These are phyloP conservation scores for Barnardius zonarius DNA, from an alignment of 2,113 vertebrate genomes.

Conservation along the genomic window DNA sequence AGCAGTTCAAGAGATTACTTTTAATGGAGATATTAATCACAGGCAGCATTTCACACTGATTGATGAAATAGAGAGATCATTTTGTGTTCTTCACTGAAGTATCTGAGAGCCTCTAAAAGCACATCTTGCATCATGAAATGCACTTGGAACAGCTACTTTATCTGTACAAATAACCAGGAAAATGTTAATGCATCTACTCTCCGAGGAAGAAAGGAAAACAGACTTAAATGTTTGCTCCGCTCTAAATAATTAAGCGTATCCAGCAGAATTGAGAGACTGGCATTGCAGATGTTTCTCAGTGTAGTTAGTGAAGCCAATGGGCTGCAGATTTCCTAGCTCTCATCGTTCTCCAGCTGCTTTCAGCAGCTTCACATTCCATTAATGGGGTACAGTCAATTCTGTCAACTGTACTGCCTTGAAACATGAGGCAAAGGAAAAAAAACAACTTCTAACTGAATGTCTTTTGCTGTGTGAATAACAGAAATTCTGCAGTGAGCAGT, in stretches of 20 bases:
- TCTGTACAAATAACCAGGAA: neutral
- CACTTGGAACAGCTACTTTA: neutral
- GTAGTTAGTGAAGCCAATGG: neutral
- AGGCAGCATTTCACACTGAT: conserved; percentile 6
- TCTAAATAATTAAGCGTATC: conserved; percentile 11
- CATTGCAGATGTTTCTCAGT: conserved; percentile 18
- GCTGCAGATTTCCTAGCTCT: conserved; percentile 5
- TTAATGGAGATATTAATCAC: conserved; percentile 6
- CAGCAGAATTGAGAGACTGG: neutral
- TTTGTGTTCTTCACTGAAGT: neutral
- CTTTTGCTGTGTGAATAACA: neutral
- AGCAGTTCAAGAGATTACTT: neutral
- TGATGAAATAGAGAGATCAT: conserved; percentile 1
- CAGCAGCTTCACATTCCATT: conserved; percentile 42
- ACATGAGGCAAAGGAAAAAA: neutral
- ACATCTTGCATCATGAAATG: neutral
- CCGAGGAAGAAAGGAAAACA: neutral
- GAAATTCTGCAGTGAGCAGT: neutral
- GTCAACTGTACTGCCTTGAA: neutral
- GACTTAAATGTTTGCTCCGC: neutral
- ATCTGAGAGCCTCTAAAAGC: neutral
- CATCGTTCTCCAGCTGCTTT: conserved; percentile 27
- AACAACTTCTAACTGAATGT: neutral
- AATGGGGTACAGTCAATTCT: neutral
- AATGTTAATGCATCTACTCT: neutral